These are phyloP conservation scores for Dusona sp. DNA, from an alignment of 2,888 invertebrate species.

Conservation along the genomic window DNA sequence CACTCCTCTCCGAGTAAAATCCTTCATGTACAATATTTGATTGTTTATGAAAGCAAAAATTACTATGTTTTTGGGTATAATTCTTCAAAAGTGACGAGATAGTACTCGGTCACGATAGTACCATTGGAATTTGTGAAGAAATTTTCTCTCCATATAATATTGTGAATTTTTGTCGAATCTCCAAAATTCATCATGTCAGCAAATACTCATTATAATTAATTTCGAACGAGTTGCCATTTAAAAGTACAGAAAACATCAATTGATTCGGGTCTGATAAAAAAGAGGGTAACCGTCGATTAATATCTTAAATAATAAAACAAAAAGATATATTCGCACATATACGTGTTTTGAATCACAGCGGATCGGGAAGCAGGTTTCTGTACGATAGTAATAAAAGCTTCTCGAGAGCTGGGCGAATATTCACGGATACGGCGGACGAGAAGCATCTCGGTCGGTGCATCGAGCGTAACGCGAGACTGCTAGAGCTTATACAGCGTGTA, in stretches of 20 bases:
- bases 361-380: conserved; percentile 4
- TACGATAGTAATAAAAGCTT: neutral
- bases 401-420: neutral
- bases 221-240: neutral
- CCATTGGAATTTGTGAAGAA: too few species aligned
- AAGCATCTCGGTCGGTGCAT: neutral
- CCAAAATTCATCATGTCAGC: neutral
- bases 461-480: neutral
- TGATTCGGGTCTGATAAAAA: neutral
- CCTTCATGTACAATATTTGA: too few species aligned
- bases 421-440: neutral
- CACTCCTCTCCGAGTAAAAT: too few species aligned
- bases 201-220: neutral
- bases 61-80: too few species aligned
- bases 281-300: neutral
- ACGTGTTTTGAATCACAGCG: conserved; percentile 4
- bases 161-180: neutral
- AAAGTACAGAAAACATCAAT: neutral
- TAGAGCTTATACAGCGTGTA: neutral
- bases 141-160: too few species aligned
- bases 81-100: too few species aligned
- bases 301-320: neutral
- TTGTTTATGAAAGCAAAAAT: too few species aligned
- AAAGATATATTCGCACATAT: neutral
- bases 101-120: too few species aligned